These are phyloP conservation scores for Macrotis lagotis DNA, from an alignment of 2,113 vertebrate species.

Conservation along the genomic window DNA sequence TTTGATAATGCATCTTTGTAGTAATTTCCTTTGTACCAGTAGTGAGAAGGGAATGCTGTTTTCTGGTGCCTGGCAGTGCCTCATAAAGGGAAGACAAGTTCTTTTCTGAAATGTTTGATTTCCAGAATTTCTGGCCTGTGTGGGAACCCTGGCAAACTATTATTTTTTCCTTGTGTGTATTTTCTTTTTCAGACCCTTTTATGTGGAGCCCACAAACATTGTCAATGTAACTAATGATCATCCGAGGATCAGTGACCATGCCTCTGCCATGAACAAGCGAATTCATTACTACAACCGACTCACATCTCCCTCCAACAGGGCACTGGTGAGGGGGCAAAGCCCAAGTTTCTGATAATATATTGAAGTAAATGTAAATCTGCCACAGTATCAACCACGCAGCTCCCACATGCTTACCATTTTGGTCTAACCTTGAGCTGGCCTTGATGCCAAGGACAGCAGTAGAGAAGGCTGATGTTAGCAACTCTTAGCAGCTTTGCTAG, in stretches of 20 bases:
- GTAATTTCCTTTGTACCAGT: constrained; percentile 55
- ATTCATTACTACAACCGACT: constrained; percentile 95
- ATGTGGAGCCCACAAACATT: constrained; percentile 94
- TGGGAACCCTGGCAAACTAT: neutral
- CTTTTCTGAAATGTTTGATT: constrained; percentile 57
- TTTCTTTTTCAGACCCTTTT: constrained; percentile 89
- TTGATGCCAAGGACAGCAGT: constrained; percentile 18
- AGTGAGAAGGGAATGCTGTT: constrained; percentile 60
- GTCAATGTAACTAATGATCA: constrained; percentile 82
- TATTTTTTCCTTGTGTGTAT: constrained; percentile 64
- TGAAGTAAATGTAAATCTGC: constrained; percentile 19
- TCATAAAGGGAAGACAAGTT: constrained; percentile 53
- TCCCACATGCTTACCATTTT: constrained; percentile 28
- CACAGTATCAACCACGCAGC: constrained; percentile 14
- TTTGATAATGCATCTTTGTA: constrained; percentile 59
- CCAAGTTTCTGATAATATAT: constrained; percentile 31
- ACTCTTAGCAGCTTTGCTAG: neutral
- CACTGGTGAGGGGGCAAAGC: constrained; percentile 86
- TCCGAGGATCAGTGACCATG: constrained; percentile 91
- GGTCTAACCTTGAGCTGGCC: constrained; percentile 34
- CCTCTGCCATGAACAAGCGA: constrained; percentile 93
- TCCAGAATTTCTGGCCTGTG: constrained; percentile 60
- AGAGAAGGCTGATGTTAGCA: constrained; percentile 32
- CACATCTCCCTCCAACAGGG: constrained; percentile 87
- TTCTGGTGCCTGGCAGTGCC: constrained; percentile 35